phyloP scores from a whole-genome alignment of 2,113 vertebrate species.

The Corythoichthys intestinalis region DNA sequence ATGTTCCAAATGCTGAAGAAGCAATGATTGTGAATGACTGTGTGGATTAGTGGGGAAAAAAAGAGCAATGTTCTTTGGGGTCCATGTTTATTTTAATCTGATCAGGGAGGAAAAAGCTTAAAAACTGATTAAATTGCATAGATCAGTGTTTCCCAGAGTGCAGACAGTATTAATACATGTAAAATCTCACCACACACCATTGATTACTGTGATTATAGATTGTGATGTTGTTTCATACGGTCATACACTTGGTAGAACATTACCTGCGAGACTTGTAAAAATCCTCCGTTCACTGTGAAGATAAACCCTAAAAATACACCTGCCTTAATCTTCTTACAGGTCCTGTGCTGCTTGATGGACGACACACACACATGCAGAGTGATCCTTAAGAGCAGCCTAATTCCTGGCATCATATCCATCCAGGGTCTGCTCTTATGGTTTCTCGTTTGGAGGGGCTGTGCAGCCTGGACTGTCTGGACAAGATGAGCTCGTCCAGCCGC shows the following conservation, averaged over 20 bases:
- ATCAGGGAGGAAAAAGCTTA: neutral
- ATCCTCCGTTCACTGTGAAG: slow-evolving; percentile 69
- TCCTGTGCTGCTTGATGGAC: slow-evolving; percentile 44
- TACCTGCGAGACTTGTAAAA: slow-evolving; percentile 40
- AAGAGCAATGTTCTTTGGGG: slow-evolving; percentile 5
- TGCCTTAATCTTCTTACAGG: slow-evolving; percentile 84
- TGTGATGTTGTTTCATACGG: too few species aligned
- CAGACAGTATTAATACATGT: neutral
- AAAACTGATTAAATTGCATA: neutral
- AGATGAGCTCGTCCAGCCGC: slow-evolving; percentile 73
- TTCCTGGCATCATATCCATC: slow-evolving; percentile 17
- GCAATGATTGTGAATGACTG: neutral
- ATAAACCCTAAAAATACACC: slow-evolving; percentile 88
- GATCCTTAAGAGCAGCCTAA: slow-evolving; percentile 40
- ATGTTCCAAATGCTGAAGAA: neutral
- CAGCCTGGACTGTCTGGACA: slow-evolving; percentile 32
- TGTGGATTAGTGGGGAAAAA: slow-evolving; percentile 4
- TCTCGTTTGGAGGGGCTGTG: slow-evolving; percentile 38
- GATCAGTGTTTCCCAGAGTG: neutral
- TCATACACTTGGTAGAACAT: slow-evolving; percentile 15
- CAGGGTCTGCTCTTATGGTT: slow-evolving; percentile 40
- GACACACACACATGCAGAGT: slow-evolving; percentile 19
- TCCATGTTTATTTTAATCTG: neutral
- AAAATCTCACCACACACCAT: neutral
- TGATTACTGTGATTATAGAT: neutral